A percentile compares a stretch with the other conserved stretches of the same genome.
Evolutionary conservation across 2,797 vertebrate genomes (phyloP).

Genomic region (Limosa lapponica): DNA sequence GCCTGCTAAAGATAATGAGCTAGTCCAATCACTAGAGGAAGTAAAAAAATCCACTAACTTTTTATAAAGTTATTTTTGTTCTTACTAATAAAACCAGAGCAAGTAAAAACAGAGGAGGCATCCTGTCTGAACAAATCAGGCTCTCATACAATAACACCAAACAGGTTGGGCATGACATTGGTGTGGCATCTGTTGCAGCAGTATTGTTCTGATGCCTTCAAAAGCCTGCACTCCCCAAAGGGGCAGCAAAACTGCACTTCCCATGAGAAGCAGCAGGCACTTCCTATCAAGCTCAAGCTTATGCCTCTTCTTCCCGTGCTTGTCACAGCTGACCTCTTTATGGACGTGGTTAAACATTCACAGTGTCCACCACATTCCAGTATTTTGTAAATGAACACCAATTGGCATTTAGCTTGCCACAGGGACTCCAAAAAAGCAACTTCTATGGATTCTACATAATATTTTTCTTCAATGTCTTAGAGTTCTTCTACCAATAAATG

Average conservation of each 20-base stretch:
- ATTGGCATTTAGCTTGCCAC: not conserved
- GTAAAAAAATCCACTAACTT: not conserved
- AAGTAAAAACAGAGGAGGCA: not conserved
- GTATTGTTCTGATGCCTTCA: not conserved
- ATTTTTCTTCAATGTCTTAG: not conserved
- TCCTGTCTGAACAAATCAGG: not conserved
- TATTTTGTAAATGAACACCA: not conserved
- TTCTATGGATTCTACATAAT: not conserved
- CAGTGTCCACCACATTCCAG: not conserved
- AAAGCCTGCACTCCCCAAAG: not conserved
- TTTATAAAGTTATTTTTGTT: not conserved
- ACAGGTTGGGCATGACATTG: not conserved
- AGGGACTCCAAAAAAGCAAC: not conserved
- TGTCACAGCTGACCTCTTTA: not conserved
- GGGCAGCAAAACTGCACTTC: not conserved
- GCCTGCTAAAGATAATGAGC: not conserved
- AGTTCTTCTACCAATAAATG: not conserved
- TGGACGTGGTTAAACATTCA: not conserved
- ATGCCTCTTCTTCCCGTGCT: not conserved
- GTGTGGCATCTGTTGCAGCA: not conserved
- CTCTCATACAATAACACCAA: accelerated
- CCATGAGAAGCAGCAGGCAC: not conserved
- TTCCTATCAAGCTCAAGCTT: not conserved
- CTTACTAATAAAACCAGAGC: not conserved
- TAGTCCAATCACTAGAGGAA: not conserved